These are phyloP conservation scores for Notodromas monacha DNA, from an alignment of 2,888 invertebrate genomes.

Conservation along the genomic window DNA sequence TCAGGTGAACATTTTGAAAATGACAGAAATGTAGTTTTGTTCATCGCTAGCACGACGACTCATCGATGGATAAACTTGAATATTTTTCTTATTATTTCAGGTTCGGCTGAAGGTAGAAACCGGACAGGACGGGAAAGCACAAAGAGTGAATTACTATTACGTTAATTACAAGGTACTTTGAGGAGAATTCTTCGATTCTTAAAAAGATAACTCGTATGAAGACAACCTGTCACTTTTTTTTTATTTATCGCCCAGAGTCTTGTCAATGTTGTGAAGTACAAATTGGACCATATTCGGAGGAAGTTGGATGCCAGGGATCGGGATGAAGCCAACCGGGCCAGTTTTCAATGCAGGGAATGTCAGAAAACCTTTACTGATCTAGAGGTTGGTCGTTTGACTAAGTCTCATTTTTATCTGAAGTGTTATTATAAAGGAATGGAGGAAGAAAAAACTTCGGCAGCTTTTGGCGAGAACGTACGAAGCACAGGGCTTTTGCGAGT, in stretches of 20 bases:
- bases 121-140: slow-evolving; percentile 66
- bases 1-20: too few relatives aligned
- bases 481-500: too few relatives aligned
- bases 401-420: too few relatives aligned
- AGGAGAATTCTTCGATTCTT: neutral
- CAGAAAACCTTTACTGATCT: slow-evolving; percentile 77
- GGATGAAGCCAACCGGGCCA: slow-evolving; percentile 71
- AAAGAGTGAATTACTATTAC: slow-evolving; percentile 84
- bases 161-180: slow-evolving; percentile 53
- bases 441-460: too few relatives aligned
- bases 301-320: slow-evolving; percentile 74
- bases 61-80: too few relatives aligned
- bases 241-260: slow-evolving; percentile 27
- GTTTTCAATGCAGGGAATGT: slow-evolving; percentile 71
- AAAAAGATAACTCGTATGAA: neutral
- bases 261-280: slow-evolving; percentile 90
- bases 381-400: slow-evolving; percentile 28
- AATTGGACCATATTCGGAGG: slow-evolving; percentile 74
- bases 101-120: slow-evolving; percentile 77
- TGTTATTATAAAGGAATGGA: too few relatives aligned
- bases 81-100: too few relatives aligned
- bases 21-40: too few relatives aligned
- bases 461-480: too few relatives aligned
- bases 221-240: slow-evolving; percentile 5
- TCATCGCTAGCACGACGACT: too few relatives aligned